A percentile compares a stretch with the other conserved stretches of the same genome.
These are phyloP conservation scores for Capitulum mitella DNA, from an alignment of 2,888 invertebrate genomes.

Conservation along the genomic window DNA sequence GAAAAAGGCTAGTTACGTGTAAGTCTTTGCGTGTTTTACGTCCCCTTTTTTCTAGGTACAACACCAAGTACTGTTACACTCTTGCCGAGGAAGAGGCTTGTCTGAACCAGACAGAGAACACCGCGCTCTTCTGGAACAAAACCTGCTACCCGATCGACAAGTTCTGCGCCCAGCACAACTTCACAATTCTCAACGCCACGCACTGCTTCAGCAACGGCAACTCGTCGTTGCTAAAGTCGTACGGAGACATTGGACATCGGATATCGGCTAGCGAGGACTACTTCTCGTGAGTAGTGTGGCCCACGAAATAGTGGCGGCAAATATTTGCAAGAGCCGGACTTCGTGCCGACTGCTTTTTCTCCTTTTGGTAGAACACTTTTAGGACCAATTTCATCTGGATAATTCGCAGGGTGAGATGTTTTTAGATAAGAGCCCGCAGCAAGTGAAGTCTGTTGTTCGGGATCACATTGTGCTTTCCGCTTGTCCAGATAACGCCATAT, in stretches of 20 bases:
- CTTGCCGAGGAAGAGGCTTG: conserved; percentile 28
- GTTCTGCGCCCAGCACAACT: conserved; percentile 28
- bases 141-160: conserved; percentile 29
- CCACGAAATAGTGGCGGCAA: no score
- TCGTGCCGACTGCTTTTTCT: no score
- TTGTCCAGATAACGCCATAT: no score
- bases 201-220: conserved; percentile 29
- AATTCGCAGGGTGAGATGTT: no score
- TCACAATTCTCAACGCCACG: conserved; percentile 29
- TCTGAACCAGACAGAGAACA: conserved; percentile 23
- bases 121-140: conserved; percentile 32
- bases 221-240: background rate
- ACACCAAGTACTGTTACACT: conserved; percentile 32
- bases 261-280: conserved; percentile 32
- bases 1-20: no score
- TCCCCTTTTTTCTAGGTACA: background rate
- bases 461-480: no score
- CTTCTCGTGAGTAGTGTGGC: conserved; percentile 30
- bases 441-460: no score
- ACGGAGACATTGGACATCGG: conserved; percentile 25
- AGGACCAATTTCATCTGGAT: no score
- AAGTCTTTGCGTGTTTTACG: background rate
- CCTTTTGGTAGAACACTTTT: no score
- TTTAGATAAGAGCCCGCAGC: no score
- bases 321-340: no score